A percentile compares a stretch with the other conserved stretches of the same genome.
These are phyloP conservation scores for Oryzias woworae DNA, from an alignment of 2,113 vertebrate genomes.

Conservation along the genomic window DNA sequence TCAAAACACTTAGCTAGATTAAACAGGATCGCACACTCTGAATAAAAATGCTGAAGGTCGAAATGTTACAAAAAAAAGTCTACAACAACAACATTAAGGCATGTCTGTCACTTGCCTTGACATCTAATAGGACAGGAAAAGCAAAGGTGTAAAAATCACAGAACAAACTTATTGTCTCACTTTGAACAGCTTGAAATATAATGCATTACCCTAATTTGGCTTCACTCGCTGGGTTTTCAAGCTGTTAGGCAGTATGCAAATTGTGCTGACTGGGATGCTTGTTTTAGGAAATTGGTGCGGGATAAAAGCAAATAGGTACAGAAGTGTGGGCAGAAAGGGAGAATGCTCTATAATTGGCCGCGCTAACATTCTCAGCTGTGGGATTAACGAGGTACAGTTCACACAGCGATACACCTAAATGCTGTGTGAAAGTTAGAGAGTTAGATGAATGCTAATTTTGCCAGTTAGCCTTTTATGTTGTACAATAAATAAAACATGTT, in stretches of 20 bases:
- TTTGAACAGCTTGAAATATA: conserved; percentile 53
- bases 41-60: background rate
- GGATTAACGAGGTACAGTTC: conserved; percentile 57
- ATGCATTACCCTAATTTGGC: conserved; percentile 65
- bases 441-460: background rate
- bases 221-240: conserved; percentile 58
- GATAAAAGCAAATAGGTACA: conserved; percentile 15
- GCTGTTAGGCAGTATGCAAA: conserved; percentile 70
- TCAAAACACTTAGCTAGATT: background rate
- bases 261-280: conserved; percentile 27
- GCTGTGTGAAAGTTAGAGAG: conserved; percentile 8
- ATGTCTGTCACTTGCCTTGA: background rate
- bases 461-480: too few relatives aligned
- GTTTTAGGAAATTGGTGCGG: conserved; percentile 45
- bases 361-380: conserved; percentile 38
- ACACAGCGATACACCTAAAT: conserved; percentile 25
- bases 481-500: too few relatives aligned
- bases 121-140: background rate
- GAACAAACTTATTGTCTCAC: conserved; percentile 45
- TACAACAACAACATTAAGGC: too few relatives aligned
- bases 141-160: conserved; percentile 27
- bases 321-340: conserved; percentile 1
- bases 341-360: conserved; percentile 54
- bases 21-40: background rate
- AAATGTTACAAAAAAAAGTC: background rate